Evolutionary conservation across 2,113 vertebrate genomes (phyloP).

Genomic region (Jaculus jaculus): DNA sequence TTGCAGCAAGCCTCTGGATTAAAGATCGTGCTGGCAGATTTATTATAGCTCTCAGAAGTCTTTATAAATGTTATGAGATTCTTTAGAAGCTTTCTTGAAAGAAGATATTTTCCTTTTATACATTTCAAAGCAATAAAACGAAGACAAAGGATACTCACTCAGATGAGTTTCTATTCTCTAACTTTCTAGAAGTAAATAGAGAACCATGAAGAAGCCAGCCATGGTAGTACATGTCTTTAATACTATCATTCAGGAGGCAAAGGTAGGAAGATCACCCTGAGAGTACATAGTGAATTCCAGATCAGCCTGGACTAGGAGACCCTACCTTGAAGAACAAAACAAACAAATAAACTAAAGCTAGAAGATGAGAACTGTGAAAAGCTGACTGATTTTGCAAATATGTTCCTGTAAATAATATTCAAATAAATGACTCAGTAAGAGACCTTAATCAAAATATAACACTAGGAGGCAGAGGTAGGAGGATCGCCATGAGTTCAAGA

Average conservation of each 20-base stretch:
- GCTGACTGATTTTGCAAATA: slow-evolving; percentile 43
- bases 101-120: slow-evolving; percentile 22
- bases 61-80: not conserved
- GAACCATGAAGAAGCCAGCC: too few relatives aligned
- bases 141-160: slow-evolving; percentile 8
- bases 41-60: not conserved
- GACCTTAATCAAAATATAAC: slow-evolving; percentile 41
- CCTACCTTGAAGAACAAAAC: too few relatives aligned
- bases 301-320: too few relatives aligned
- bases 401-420: slow-evolving; percentile 15
- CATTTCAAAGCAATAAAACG: slow-evolving; percentile 35
- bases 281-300: too few relatives aligned
- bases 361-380: slow-evolving; percentile 25
- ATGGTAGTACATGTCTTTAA: too few relatives aligned
- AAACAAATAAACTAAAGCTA: too few relatives aligned
- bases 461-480: too few relatives aligned
- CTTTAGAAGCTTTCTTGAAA: slow-evolving; percentile 19
- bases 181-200: slow-evolving; percentile 55
- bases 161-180: slow-evolving; percentile 9
- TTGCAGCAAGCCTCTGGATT: not conserved
- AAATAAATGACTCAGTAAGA: slow-evolving; percentile 28
- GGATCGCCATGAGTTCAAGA: too few relatives aligned
- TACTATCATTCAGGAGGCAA: too few relatives aligned
- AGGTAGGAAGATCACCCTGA: too few relatives aligned
- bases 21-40: slow-evolving; percentile 7